Conservation (phyloP, 2,888 invertebrate genomes). For the Thymelicus sylvestris region DNA sequence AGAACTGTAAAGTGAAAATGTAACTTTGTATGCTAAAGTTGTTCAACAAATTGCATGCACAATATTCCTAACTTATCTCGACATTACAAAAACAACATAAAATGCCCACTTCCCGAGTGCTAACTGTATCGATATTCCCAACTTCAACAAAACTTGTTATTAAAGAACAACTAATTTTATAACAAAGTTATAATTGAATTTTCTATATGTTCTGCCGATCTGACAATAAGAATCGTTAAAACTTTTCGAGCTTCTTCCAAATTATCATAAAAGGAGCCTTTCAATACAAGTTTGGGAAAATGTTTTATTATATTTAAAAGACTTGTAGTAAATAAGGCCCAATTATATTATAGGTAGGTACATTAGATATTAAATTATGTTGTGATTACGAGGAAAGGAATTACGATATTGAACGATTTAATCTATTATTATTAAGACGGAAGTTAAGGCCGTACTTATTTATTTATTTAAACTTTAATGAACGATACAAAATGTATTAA, state of each 20-base stretch:
- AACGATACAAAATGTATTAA: too few relatives aligned
- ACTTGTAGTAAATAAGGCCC: not conserved
- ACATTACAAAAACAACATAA: not conserved
- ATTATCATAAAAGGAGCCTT: slow-evolving; percentile 11
- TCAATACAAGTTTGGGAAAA: slow-evolving; percentile 15
- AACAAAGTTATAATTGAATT: slow-evolving; percentile 24
- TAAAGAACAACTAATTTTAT: slow-evolving; percentile 18
- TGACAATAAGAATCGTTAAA: slow-evolving; percentile 25
- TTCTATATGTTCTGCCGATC: slow-evolving; percentile 22
- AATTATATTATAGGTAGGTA: not conserved
- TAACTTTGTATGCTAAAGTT: too few relatives aligned
- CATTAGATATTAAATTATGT: too few relatives aligned
- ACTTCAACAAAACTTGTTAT: slow-evolving; percentile 15
- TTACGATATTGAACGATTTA: too few relatives aligned
- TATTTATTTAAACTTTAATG: too few relatives aligned
- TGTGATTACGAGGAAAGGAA: too few relatives aligned
- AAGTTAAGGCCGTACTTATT: too few relatives aligned
- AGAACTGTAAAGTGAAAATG: too few relatives aligned
- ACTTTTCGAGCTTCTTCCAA: slow-evolving; percentile 1
- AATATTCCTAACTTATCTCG: not conserved
- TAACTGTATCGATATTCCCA: slow-evolving; percentile 9
- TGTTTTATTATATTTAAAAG: slow-evolving; percentile 4
- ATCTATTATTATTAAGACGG: too few relatives aligned
- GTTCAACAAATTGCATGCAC: not conserved
- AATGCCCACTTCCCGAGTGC: not conserved